Evolutionary conservation across 2,888 invertebrate species (phyloP), one percentile per base, ranked within the genome.

Genomic region (Clitarchus hookeri): DNA sequence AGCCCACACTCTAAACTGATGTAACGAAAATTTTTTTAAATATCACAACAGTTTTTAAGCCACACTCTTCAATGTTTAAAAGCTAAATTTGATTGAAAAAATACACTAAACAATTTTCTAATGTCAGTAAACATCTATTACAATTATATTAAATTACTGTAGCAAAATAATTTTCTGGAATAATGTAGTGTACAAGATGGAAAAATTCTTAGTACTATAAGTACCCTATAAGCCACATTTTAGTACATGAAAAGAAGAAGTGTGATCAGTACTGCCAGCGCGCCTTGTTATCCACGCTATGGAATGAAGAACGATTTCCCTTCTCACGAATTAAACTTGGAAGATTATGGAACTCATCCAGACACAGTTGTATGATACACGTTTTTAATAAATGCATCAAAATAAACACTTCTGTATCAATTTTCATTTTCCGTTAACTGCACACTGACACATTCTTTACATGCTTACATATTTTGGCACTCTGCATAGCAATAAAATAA

Each of bases 141-240:
- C 65, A 65, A 65, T 65, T 65, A 65, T 65, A 65, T 65, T 65
- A 65, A 65, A 65, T n/a, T 8, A 65, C 65, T 65, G 65, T 65
- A 65, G 65, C 65, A 65, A 65, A 65, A 65, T 65, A 65, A 65
- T 11, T 65, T 65, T 65, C 65, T 65, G 65, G 23, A 65, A 65
- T 23, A 65, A 16, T 65, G n/a, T 65, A 65, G 65, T 65, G 65
- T 65, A n/a, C 65, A n/a, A 65, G 65, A n/a, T 65, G n/a, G 16
- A 65, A 65, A 65, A 65, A 65, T 65, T 23, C 23, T 65, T 65
- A 65, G 48, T 65, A 65, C 65, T 65, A 65, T 65, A 65, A 65
- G n/a, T 65, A n/a, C 65, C 19, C 65, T 65, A 65, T 65, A 65
- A 65, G 65, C 65, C 65, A 65, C 65, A 65, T 65, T 65, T 65